Conservation (phyloP, 2,888 invertebrate species). For the Pachydiplax longipennis region DNA sequence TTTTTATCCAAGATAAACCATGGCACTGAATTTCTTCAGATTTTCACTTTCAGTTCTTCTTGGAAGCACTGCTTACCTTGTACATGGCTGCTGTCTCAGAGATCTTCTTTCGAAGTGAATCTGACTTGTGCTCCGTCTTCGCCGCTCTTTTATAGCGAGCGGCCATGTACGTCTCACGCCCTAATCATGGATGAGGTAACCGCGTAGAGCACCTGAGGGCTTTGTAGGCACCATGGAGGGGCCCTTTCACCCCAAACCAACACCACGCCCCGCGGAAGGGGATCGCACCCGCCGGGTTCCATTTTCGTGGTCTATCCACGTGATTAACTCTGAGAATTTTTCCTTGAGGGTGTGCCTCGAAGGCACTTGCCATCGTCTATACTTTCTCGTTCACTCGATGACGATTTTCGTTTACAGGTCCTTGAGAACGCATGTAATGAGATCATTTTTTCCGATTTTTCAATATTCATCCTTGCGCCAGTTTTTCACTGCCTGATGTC, state of each 20-base stretch:
- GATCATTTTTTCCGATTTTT: not conserved
- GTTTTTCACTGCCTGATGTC: not conserved
- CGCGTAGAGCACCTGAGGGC: not conserved
- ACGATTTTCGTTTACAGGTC: not conserved
- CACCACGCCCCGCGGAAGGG: constrained; percentile 26
- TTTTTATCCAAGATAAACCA: not conserved
- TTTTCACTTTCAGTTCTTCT: not conserved
- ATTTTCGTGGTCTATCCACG: constrained; percentile 8
- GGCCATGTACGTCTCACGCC: not conserved
- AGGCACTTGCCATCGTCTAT: not conserved
- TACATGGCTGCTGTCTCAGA: not conserved
- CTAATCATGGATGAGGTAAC: not conserved
- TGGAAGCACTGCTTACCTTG: not conserved
- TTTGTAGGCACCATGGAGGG: not conserved
- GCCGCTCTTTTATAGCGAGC: constrained; percentile 2
- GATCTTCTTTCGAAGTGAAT: constrained; percentile 36
- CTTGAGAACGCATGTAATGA: not conserved
- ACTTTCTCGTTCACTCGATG: not conserved
- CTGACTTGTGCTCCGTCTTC: not conserved
- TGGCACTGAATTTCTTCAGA: not conserved
- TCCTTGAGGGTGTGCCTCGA: not conserved
- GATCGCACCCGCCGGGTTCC: not conserved
- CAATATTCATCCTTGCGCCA: not conserved
- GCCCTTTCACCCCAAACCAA: constrained; percentile 17
- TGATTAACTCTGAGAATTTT: not conserved